Percentiles rank a stretch among this genome's conserved stretches.
phyloP scores from a whole-genome alignment of 2,888 invertebrate species.

The Xanthostigma xanthostigma region DNA sequence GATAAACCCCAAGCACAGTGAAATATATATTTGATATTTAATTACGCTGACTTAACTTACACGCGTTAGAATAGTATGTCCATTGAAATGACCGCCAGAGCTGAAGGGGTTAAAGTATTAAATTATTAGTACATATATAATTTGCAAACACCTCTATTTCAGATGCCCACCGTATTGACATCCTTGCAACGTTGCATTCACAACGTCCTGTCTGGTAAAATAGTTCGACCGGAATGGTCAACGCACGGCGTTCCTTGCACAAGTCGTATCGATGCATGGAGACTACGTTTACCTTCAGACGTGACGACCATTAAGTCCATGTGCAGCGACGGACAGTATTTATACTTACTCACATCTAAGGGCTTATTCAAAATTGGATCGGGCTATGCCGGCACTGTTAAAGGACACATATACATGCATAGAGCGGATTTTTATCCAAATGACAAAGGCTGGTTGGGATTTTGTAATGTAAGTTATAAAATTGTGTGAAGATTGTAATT shows the following conservation, averaged over 20 bases:
- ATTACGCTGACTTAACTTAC: too few species aligned
- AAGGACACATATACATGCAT: slow-evolving; percentile 76
- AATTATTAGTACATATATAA: too few species aligned
- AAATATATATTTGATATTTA: too few species aligned
- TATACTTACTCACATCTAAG: slow-evolving; percentile 73
- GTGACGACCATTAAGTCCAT: slow-evolving; percentile 42
- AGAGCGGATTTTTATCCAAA: slow-evolving; percentile 70
- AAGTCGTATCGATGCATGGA: slow-evolving; percentile 53
- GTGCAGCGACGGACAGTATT: slow-evolving; percentile 78
- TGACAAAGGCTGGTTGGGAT: slow-evolving; percentile 75
- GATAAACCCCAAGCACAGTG: too few species aligned
- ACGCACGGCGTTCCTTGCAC: slow-evolving; percentile 72
- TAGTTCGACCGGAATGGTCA: slow-evolving; percentile 75
- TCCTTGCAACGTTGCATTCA: slow-evolving; percentile 80
- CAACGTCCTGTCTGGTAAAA: slow-evolving; percentile 71
- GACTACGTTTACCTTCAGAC: slow-evolving; percentile 35
- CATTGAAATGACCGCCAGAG: too few species aligned
- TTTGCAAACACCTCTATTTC: slow-evolving; percentile 15
- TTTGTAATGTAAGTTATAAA: slow-evolving; percentile 51
- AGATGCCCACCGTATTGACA: slow-evolving; percentile 74
- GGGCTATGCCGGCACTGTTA: slow-evolving; percentile 83
- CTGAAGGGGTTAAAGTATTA: too few species aligned
- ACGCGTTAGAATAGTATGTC: too few species aligned
- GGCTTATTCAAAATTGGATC: slow-evolving; percentile 88
- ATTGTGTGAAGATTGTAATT: neutral